Percentiles rank a stretch among this genome's conserved stretches.
phyloP scores from a whole-genome alignment of 2,797 vertebrate genomes.

The Betta splendens region DNA sequence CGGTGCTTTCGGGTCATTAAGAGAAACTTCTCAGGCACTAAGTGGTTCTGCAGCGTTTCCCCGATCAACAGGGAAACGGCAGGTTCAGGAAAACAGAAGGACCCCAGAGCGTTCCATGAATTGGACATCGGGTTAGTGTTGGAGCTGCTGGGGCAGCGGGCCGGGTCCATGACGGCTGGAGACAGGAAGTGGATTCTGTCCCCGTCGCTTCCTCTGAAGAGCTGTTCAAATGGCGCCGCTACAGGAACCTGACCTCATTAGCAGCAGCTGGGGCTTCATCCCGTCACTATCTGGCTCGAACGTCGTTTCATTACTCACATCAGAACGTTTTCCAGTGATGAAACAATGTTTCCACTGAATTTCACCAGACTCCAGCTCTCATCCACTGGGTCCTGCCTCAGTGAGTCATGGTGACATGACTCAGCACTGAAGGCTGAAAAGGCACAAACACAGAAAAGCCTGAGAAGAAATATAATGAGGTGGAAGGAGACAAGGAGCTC shows the following conservation, averaged over 20 bases:
- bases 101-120: conserved; percentile 20
- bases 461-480: not conserved
- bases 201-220: too few relatives aligned
- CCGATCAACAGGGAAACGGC: conserved; percentile 48
- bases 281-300: not conserved
- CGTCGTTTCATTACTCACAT: not conserved
- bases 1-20: conserved; percentile 59
- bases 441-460: not conserved
- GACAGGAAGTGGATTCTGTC: too few relatives aligned
- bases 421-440: not conserved
- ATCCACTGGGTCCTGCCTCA: not conserved
- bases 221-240: too few relatives aligned
- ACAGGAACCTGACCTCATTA: too few relatives aligned
- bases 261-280: not conserved
- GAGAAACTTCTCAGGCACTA: conserved; percentile 56
- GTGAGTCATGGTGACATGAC: not conserved
- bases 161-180: too few relatives aligned
- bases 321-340: not conserved
- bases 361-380: not conserved
- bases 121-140: conserved; percentile 18
- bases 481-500: too few relatives aligned
- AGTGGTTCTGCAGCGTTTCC: conserved; percentile 31
- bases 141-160: conserved; percentile 10
- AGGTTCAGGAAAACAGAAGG: not conserved
- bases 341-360: not conserved